Conservation (phyloP, 30 jellyfish, hydroid and myxozoan species). For the Aurelia sp. region DNA sequence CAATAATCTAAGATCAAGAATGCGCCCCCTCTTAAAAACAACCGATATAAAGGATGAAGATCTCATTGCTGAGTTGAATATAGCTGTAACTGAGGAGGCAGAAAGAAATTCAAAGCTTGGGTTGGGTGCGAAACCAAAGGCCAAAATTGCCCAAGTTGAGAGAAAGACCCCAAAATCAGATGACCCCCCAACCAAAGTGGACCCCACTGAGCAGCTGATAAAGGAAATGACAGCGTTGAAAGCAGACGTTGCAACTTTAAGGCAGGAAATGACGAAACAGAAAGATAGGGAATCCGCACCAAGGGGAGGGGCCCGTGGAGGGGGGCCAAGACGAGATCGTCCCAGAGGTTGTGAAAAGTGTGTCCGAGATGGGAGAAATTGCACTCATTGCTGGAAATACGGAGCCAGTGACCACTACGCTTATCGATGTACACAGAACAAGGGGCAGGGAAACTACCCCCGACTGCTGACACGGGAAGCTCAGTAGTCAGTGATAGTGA, state of each 20-base stretch:
- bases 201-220: conserved; percentile 9
- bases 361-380: conserved; percentile 7
- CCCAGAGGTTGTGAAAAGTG: conserved; percentile 25
- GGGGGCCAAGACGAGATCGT: conserved; percentile 30
- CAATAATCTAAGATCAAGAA: conserved; percentile 24
- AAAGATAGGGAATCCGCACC: neutral
- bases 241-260: conserved; percentile 6
- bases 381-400: conserved; percentile 36
- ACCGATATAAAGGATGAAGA: conserved; percentile 12
- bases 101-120: conserved; percentile 31
- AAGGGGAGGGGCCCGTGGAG: conserved; percentile 9
- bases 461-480: conserved; percentile 37
- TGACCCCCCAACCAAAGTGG: conserved; percentile 27
- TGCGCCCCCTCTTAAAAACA: conserved; percentile 31
- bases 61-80: conserved; percentile 4
- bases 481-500: conserved; percentile 25
- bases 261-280: conserved; percentile 17
- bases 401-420: conserved; percentile 13
- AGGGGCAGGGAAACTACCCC: conserved; percentile 28
- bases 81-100: conserved; percentile 47
- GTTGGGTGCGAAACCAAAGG: conserved; percentile 17
- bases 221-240: conserved; percentile 17
- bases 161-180: neutral
- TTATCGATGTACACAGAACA: conserved; percentile 5
- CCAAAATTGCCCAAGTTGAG: conserved; percentile 22